Percentiles rank a stretch among this genome's conserved stretches.
Evolutionary conservation across 92 coral and sea anemone genomes (phyloP).

Genomic region (Epizoanthus ramosus): DNA sequence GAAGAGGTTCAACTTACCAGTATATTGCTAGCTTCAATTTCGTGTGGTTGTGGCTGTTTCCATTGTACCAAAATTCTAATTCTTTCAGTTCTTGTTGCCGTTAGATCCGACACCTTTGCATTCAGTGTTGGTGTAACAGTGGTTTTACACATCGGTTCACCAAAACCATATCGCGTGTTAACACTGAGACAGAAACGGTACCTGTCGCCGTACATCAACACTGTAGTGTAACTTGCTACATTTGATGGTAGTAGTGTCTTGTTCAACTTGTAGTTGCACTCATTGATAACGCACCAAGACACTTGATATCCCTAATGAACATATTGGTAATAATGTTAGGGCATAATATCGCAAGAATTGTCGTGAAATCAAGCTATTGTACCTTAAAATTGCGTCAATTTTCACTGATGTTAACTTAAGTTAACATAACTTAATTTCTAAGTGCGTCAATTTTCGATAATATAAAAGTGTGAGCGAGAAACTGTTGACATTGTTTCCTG

Average conservation of each 20-base stretch:
- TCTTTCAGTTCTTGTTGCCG: neutral
- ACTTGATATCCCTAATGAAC: slow-evolving; percentile 20
- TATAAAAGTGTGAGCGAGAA: neutral
- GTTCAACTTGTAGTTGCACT: neutral
- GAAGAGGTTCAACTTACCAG: slow-evolving; percentile 7
- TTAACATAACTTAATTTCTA: slow-evolving; percentile 18
- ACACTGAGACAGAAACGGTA: slow-evolving; percentile 19
- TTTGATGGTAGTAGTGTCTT: neutral
- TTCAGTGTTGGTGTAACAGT: neutral
- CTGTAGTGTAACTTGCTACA: neutral
- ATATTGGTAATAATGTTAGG: neutral
- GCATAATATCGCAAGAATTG: too few species aligned
- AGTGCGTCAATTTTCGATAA: too few species aligned
- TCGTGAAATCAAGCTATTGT: too few species aligned
- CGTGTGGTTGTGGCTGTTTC: neutral
- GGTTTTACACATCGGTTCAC: neutral
- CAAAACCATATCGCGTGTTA: slow-evolving; percentile 19
- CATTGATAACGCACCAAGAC: slow-evolving; percentile 14
- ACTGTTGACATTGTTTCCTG: neutral
- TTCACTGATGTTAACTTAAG: slow-evolving; percentile 31
- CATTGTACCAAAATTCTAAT: slow-evolving; percentile 1
- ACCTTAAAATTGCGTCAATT: neutral
- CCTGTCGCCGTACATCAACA: slow-evolving; percentile 21
- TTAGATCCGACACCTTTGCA: slow-evolving; percentile 9
- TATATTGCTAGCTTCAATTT: neutral